Conservation (phyloP, 2,888 invertebrate genomes). For the Labia minor region DNA sequence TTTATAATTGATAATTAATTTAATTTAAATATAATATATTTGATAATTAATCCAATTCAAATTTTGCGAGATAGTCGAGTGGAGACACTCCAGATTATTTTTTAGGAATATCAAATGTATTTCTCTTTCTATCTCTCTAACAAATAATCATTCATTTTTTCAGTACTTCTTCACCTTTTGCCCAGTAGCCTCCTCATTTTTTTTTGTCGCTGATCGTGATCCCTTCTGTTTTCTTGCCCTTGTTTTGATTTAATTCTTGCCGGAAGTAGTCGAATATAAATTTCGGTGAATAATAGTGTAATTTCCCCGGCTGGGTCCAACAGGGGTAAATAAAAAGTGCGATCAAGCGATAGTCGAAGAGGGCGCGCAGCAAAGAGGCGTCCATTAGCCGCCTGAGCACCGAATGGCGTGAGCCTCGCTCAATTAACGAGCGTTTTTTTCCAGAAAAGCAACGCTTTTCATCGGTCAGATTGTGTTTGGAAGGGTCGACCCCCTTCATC, state of each 20-base stretch:
- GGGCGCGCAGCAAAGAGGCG: not conserved
- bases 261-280: slow-evolving; percentile 4
- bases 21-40: too few relatives aligned
- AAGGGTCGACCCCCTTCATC: not conserved
- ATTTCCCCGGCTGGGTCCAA: not conserved
- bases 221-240: not conserved
- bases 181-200: not conserved
- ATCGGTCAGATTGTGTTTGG: not conserved
- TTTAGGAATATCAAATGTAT: too few relatives aligned
- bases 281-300: slow-evolving; percentile 13
- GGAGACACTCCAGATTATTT: too few relatives aligned
- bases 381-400: slow-evolving; percentile 8
- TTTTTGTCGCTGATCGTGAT: not conserved
- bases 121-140: too few relatives aligned
- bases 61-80: too few relatives aligned
- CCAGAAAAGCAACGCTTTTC: slow-evolving; percentile 13
- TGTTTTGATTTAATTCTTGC: slow-evolving; percentile 13
- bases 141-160: too few relatives aligned
- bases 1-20: too few relatives aligned
- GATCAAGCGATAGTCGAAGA: not conserved
- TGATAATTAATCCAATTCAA: too few relatives aligned
- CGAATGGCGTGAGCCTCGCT: not conserved
- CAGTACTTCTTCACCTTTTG: too few relatives aligned
- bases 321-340: not conserved
- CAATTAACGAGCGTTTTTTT: not conserved